phyloP scores from a whole-genome alignment of 2,888 invertebrate species.

The Mythimna pallens region DNA sequence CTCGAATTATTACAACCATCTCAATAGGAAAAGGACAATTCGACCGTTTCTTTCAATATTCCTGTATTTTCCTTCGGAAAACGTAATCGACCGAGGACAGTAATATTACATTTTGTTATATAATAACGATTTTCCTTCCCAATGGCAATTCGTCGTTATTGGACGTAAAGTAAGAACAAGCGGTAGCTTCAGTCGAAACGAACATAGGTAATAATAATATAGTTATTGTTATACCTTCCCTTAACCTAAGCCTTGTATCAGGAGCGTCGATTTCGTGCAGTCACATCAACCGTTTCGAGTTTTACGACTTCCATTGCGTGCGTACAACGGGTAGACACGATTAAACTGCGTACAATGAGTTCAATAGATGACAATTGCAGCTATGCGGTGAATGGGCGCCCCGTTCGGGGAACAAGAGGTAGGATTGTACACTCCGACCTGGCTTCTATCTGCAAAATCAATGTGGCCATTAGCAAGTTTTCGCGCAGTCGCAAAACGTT shows the following conservation, averaged over 20 bases:
- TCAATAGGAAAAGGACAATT: constrained; percentile 80
- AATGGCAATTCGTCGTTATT: constrained; percentile 85
- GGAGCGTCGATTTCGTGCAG: constrained; percentile 58
- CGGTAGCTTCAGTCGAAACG: constrained; percentile 81
- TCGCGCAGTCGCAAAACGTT: constrained; percentile 89
- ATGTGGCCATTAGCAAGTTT: constrained; percentile 90
- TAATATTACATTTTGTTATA: constrained; percentile 82
- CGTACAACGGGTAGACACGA: constrained; percentile 53
- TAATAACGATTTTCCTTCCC: constrained; percentile 84
- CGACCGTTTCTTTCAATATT: constrained; percentile 79
- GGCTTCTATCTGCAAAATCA: constrained; percentile 91
- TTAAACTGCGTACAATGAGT: constrained; percentile 58
- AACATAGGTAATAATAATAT: constrained; percentile 85
- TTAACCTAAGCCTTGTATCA: constrained; percentile 74
- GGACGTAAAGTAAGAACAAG: constrained; percentile 83
- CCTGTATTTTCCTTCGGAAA: constrained; percentile 79
- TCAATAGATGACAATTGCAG: constrained; percentile 71
- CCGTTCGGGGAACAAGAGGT: constrained; percentile 78
- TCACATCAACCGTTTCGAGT: constrained; percentile 59
- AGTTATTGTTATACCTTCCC: constrained; percentile 86
- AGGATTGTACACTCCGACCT: constrained; percentile 88
- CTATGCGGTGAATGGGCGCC: constrained; percentile 68
- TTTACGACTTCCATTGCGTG: constrained; percentile 75
- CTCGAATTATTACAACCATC: constrained; percentile 77
- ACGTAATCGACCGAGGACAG: constrained; percentile 80